Percentiles rank a stretch among this genome's conserved stretches.
These are phyloP conservation scores for Potorous gilbertii DNA, from an alignment of 2,797 vertebrate genomes.

Conservation along the genomic window DNA sequence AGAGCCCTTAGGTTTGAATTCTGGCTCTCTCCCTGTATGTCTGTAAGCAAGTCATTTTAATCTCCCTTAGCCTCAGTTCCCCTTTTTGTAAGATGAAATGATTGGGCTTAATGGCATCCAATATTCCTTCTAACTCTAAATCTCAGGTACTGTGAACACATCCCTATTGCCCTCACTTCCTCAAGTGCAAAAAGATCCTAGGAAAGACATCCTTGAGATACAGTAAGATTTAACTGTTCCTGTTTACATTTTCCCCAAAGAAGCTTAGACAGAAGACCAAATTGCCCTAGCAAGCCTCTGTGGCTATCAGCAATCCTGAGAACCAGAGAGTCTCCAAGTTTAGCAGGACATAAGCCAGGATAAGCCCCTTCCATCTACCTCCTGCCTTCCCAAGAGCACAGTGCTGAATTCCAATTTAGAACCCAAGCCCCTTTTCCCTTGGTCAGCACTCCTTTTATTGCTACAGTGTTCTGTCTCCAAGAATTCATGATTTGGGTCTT, in stretches of 20 bases:
- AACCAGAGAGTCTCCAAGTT: not conserved
- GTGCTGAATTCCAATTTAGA: not conserved
- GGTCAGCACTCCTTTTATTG: not conserved
- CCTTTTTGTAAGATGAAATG: not conserved
- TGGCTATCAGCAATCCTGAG: not conserved
- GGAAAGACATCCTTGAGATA: slow-evolving; percentile 5
- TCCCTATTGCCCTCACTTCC: not conserved
- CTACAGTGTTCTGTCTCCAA: slow-evolving; percentile 6
- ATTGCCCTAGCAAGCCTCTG: slow-evolving; percentile 8
- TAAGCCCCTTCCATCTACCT: not conserved
- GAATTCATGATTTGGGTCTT: not conserved
- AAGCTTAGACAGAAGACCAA: slow-evolving; percentile 5
- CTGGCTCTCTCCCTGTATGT: not conserved
- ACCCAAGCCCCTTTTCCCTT: too few relatives aligned
- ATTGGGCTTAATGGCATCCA: not conserved
- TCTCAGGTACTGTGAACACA: not conserved
- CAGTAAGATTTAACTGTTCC: slow-evolving; percentile 37
- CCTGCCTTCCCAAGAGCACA: not conserved
- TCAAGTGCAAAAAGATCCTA: slow-evolving; percentile 10
- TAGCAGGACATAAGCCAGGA: fast-evolving
- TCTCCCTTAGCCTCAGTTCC: not conserved
- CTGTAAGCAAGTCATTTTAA: not conserved
- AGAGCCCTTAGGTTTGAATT: slow-evolving; percentile 4
- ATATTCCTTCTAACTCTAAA: not conserved
- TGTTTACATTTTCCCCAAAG: slow-evolving; percentile 33